Evolutionary conservation across 2,888 invertebrate species (phyloP).

Genomic region (Spisula solida): DNA sequence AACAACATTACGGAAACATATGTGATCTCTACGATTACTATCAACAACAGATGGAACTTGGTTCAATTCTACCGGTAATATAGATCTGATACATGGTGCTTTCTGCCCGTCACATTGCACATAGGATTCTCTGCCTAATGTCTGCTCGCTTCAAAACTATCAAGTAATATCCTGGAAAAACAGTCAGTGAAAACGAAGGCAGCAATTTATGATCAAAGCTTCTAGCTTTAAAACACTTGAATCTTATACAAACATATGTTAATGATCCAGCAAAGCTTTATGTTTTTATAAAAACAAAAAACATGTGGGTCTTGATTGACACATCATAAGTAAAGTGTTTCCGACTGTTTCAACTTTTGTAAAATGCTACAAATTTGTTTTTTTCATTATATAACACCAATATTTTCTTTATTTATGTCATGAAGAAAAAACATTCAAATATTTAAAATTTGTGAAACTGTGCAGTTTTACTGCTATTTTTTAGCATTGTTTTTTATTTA

Average conservation of each 20-base stretch:
- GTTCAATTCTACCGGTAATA: background rate
- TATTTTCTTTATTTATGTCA: too few species aligned
- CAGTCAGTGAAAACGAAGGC: background rate
- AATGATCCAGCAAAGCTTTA: background rate
- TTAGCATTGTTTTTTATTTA: too few species aligned
- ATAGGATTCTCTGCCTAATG: background rate
- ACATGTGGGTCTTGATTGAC: background rate
- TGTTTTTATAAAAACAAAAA: background rate
- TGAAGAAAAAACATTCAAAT: too few species aligned
- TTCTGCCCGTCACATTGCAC: background rate
- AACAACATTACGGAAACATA: slow-evolving; percentile 10
- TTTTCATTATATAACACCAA: too few species aligned
- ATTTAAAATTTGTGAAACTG: too few species aligned
- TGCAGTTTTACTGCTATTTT: too few species aligned
- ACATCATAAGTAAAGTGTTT: background rate
- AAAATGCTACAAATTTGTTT: too few species aligned
- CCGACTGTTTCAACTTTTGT: too few species aligned
- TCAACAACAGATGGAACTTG: slow-evolving; percentile 6
- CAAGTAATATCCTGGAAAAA: background rate
- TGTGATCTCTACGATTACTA: background rate
- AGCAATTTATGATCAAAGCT: slow-evolving; percentile 13
- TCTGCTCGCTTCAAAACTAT: background rate
- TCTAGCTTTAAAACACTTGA: background rate
- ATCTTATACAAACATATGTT: background rate
- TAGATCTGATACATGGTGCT: slow-evolving; percentile 17